Evolutionary conservation across 2,888 invertebrate genomes (phyloP).

Genomic region (Synergus japonicus): DNA sequence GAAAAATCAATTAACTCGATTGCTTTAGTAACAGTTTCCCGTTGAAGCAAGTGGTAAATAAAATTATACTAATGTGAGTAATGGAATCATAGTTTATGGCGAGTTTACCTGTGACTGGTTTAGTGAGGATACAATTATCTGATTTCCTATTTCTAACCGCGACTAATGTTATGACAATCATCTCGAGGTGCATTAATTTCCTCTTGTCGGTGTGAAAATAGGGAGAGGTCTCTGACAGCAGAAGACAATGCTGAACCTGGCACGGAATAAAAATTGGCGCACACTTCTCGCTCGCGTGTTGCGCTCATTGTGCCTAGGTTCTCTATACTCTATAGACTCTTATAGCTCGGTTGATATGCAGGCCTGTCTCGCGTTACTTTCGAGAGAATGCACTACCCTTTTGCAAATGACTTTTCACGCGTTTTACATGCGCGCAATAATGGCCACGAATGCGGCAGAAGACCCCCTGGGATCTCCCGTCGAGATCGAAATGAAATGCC

Average conservation of each 20-base stretch:
- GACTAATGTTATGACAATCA: constrained; percentile 27
- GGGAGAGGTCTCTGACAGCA: constrained; percentile 21
- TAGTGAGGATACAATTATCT: background rate
- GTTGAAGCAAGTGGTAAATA: too few species aligned
- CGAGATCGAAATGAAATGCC: constrained; percentile 56
- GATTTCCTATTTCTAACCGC: background rate
- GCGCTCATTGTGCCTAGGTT: constrained; percentile 49
- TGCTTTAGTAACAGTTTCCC: too few species aligned
- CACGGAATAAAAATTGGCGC: constrained; percentile 36
- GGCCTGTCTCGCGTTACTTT: constrained; percentile 59
- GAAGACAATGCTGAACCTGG: constrained; percentile 35
- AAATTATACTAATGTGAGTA: too few species aligned
- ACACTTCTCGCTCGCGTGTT: constrained; percentile 38
- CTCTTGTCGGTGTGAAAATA: constrained; percentile 9
- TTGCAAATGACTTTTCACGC: constrained; percentile 67
- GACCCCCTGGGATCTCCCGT: constrained; percentile 59
- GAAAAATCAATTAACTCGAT: too few species aligned
- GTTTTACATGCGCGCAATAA: constrained; percentile 58
- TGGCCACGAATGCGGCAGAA: constrained; percentile 11
- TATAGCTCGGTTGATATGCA: constrained; percentile 13
- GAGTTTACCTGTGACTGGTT: background rate
- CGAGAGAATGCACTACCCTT: constrained; percentile 45
- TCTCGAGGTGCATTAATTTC: constrained; percentile 16
- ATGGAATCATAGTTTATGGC: too few species aligned
- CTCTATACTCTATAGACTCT: constrained; percentile 13